Evolutionary conservation across 2,113 vertebrate genomes (phyloP), one percentile per base, ranked within the genome.

Genomic region (Psettodes erumei): DNA sequence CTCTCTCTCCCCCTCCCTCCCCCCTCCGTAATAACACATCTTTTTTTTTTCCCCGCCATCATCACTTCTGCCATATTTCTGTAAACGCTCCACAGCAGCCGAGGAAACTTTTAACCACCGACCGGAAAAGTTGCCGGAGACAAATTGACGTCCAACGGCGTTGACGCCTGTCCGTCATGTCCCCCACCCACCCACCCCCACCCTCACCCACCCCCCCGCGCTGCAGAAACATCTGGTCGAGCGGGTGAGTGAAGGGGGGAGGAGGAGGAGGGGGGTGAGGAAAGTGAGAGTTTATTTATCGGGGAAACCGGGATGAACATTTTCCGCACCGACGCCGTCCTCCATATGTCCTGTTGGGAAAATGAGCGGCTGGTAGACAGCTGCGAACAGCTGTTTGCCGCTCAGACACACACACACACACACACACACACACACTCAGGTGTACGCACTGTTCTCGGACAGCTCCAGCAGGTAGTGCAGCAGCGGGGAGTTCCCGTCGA

Each of bases 401-500:
- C 48, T 45, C 12, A 33, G 28, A 25, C 23, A 64, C 75, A 38
- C 19, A 56, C 60, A 54, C 28, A 12, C 19, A 59, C 40, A 30
- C 28, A 58, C 59, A 59, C 27, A 62, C 47, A 53, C 33, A 42
- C 45, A 66, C 40, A 66, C 62, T 60, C 32, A 64, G 23, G 27
- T 2, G 70, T 18, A 93, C 93, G 27, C 91, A 99, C 97, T 98
- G 95, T 99, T 99, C 84, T 99, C 97, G 0, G 97, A 98, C 51
- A 98, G 94, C 91, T 99, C 97, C 30, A 98, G 94, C 28, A 96
- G 92, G 81, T 98, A 99, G 87, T 95, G 86, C 12, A 98, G 95
- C 2, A 99, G 94, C 0, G 96, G 97, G 70, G 97, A 98, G 94
- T 99, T 99, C 27, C 97, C 97, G 1, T 99, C 96, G 3, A 98